These are phyloP conservation scores for Notarius quadriscutis DNA, from an alignment of 2,113 vertebrate species.

Conservation along the genomic window DNA sequence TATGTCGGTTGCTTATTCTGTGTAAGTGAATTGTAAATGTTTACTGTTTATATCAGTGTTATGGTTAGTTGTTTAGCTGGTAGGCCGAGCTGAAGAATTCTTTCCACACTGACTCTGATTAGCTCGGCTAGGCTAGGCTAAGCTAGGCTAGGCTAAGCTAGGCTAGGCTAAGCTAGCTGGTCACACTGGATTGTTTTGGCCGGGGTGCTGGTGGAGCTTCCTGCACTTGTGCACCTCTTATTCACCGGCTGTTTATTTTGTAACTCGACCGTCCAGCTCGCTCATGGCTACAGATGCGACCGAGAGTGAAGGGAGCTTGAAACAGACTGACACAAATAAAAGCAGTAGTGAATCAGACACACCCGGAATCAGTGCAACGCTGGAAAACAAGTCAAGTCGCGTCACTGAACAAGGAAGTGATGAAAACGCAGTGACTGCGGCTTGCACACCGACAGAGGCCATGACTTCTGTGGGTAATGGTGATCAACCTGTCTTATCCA, in stretches of 20 bases:
- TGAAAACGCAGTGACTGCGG: constrained; percentile 49
- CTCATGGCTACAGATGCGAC: constrained; percentile 70
- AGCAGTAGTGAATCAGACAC: constrained; percentile 64
- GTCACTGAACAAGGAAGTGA: constrained; percentile 61
- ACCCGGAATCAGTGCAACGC: constrained; percentile 61
- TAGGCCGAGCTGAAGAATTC: background rate
- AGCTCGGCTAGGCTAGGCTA: background rate
- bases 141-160: background rate
- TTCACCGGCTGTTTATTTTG: background rate
- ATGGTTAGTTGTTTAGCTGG: background rate
- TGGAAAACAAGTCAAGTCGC: constrained; percentile 56
- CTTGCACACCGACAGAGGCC: constrained; percentile 32
- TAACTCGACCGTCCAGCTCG: constrained; percentile 4
- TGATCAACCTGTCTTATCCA: constrained; percentile 49
- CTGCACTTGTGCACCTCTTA: background rate
- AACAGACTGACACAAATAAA: constrained; percentile 56
- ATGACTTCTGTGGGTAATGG: constrained; percentile 53
- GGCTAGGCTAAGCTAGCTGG: constrained; percentile 15
- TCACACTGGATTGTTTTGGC: constrained; percentile 24
- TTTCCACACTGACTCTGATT: background rate
- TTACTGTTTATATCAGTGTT: background rate
- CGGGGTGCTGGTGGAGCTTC: background rate
- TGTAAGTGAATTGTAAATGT: background rate
- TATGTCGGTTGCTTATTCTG: background rate
- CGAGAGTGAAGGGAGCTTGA: constrained; percentile 61